phyloP scores from a whole-genome alignment of 1,140 invertebrate species.

The Musca domestica region DNA sequence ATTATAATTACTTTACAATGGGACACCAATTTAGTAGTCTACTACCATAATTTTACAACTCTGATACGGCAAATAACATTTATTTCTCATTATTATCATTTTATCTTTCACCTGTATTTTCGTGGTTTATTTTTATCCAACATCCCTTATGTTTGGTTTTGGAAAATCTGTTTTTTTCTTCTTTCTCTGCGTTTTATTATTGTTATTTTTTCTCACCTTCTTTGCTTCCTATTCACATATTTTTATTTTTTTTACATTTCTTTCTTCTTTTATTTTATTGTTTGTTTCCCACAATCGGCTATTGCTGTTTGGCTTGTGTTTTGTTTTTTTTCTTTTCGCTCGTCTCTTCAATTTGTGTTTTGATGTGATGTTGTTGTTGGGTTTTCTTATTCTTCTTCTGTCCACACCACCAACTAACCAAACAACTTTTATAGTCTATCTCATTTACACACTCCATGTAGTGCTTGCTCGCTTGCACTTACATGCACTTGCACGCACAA shows the following conservation, averaged over 20 bases:
- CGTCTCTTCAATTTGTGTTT: background rate
- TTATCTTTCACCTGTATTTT: slow-evolving; percentile 10
- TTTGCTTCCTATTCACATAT: background rate
- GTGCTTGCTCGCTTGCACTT: background rate
- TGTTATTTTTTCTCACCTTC: slow-evolving; percentile 12
- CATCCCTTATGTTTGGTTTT: slow-evolving; percentile 1
- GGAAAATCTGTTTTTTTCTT: too few relatives aligned
- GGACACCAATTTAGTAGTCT: too few relatives aligned
- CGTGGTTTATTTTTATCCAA: slow-evolving; percentile 16
- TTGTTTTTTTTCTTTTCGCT: background rate
- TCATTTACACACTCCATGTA: background rate
- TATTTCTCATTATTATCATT: slow-evolving; percentile 1
- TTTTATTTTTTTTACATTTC: background rate
- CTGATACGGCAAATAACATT: background rate
- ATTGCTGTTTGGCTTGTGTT: background rate
- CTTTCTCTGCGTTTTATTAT: too few relatives aligned
- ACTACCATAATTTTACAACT: too few relatives aligned
- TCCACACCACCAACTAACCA: slow-evolving; percentile 10
- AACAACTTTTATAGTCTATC: slow-evolving; percentile 5
- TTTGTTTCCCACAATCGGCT: too few relatives aligned
- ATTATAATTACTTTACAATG: too few relatives aligned
- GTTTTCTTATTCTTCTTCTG: slow-evolving; percentile 5
- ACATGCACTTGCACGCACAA: slow-evolving; percentile 1
- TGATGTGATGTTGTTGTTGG: slow-evolving; percentile 4
- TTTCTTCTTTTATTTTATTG: background rate